Percentiles rank a stretch among this genome's conserved stretches.
Conservation (phyloP, 2,888 invertebrate genomes). For the Rutpela maculata region DNA sequence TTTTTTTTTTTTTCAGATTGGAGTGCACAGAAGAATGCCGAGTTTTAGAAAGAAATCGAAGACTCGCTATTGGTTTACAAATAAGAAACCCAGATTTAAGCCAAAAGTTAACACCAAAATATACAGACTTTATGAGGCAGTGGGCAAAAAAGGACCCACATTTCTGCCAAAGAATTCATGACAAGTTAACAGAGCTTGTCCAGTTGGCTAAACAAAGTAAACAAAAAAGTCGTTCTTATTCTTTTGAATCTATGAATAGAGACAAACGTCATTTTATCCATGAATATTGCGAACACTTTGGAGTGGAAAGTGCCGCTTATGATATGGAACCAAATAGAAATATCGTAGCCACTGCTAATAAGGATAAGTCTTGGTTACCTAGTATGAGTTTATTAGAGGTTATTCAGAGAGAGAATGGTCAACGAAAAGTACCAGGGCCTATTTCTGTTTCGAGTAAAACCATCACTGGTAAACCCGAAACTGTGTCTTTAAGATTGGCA, state of each 20-base stretch:
- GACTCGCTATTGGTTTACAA: conserved; percentile 92
- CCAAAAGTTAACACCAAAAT: conserved; percentile 88
- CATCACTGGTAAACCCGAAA: conserved; percentile 62
- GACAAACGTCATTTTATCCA: conserved; percentile 95
- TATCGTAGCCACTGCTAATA: conserved; percentile 90
- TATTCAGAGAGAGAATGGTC: conserved; percentile 86
- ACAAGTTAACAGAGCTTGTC: conserved; percentile 89
- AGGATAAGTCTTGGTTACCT: conserved; percentile 89
- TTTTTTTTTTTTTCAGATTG: conserved; percentile 75
- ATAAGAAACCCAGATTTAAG: conserved; percentile 92
- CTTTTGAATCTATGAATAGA: conserved; percentile 95
- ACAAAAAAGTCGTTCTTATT: conserved; percentile 77
- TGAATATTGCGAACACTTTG: conserved; percentile 96
- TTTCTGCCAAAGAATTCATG: conserved; percentile 89
- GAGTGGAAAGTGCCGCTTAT: conserved; percentile 94
- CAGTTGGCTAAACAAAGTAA: conserved; percentile 89
- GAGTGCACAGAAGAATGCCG: conserved; percentile 97
- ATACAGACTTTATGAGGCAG: conserved; percentile 89
- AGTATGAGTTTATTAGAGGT: conserved; percentile 90
- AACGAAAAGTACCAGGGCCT: conserved; percentile 87
- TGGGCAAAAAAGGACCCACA: conserved; percentile 88
- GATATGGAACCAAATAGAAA: conserved; percentile 97
- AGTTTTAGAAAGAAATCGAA: conserved; percentile 89
- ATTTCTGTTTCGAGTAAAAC: conserved; percentile 68
- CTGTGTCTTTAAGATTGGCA: conserved; percentile 65